Conservation (phyloP, 2,888 invertebrate genomes). For the Agrotis segetum region DNA sequence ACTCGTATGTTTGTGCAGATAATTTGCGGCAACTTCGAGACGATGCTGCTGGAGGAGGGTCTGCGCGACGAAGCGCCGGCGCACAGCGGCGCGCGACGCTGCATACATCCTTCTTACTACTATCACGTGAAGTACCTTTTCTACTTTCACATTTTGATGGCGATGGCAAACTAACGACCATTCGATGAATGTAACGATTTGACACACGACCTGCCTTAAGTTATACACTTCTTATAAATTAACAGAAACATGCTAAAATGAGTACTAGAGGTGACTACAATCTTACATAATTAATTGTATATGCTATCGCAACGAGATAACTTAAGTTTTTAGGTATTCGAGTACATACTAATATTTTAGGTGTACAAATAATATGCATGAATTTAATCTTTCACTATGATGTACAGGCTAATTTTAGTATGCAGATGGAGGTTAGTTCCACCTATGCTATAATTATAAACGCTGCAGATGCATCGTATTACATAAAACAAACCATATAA, state of each 20-base stretch:
- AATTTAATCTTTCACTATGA: conserved; percentile 20
- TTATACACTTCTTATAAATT: conserved; percentile 62
- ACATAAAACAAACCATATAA: conserved; percentile 32
- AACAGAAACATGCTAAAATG: conserved; percentile 72
- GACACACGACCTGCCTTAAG: conserved; percentile 29
- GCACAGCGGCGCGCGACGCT: conserved; percentile 79
- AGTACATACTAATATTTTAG: conserved; percentile 17
- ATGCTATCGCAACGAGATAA: conserved; percentile 60
- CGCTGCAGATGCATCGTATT: conserved; percentile 23
- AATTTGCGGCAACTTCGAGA: conserved; percentile 83
- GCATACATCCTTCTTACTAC: conserved; percentile 85
- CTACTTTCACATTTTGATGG: conserved; percentile 64
- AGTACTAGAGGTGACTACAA: conserved; percentile 65
- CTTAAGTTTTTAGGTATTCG: conserved; percentile 24
- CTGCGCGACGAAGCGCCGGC: conserved; percentile 75
- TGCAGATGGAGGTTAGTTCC: conserved; percentile 19
- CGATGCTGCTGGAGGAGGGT: conserved; percentile 73
- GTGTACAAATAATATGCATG: conserved; percentile 8
- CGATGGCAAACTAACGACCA: conserved; percentile 60
- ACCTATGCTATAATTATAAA: conserved; percentile 17
- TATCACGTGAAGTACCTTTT: conserved; percentile 81
- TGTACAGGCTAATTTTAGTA: conserved; percentile 31
- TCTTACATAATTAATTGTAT: conserved; percentile 67
- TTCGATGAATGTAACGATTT: conserved; percentile 47
- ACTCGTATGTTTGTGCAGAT: conserved; percentile 69